Percentiles rank a stretch among this genome's conserved stretches.
These are phyloP conservation scores for Oeneis ivallda DNA, from an alignment of 2,888 invertebrate genomes.

Conservation along the genomic window DNA sequence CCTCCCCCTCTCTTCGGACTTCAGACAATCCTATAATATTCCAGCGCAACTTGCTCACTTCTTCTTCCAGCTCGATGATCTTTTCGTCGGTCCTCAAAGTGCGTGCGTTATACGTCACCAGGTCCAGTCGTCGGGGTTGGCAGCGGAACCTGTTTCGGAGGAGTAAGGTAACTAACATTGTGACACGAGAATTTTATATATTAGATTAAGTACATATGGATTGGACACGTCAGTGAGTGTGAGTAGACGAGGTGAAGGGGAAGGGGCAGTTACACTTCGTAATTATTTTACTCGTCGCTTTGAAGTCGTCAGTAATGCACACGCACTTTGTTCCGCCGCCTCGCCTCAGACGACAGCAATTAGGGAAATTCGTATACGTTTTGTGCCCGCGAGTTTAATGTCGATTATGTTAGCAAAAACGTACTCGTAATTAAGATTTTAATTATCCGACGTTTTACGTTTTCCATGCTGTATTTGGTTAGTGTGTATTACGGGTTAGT, in stretches of 20 bases:
- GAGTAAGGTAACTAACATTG: too few relatives aligned
- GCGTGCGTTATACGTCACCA: too few relatives aligned
- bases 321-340: neutral
- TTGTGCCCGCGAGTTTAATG: constrained; percentile 7
- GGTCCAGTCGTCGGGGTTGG: too few relatives aligned
- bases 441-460: constrained; percentile 3
- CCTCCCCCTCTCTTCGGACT: too few relatives aligned
- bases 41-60: too few relatives aligned
- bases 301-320: constrained; percentile 7
- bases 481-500: neutral
- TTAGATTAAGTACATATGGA: too few relatives aligned
- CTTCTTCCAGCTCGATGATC: too few relatives aligned
- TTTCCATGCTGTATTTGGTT: neutral
- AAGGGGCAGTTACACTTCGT: neutral
- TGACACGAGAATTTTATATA: too few relatives aligned
- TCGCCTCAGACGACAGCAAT: constrained; percentile 6
- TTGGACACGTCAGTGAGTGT: too few relatives aligned
- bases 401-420: neutral
- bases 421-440: constrained; percentile 7
- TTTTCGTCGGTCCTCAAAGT: too few relatives aligned
- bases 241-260: neutral
- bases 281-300: constrained; percentile 11
- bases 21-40: too few relatives aligned
- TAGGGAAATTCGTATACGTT: constrained; percentile 9
- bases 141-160: too few relatives aligned